Evolutionary conservation across 2,113 vertebrate genomes (phyloP), one percentile per base, ranked within the genome.

Genomic region (Alethe castanea): DNA sequence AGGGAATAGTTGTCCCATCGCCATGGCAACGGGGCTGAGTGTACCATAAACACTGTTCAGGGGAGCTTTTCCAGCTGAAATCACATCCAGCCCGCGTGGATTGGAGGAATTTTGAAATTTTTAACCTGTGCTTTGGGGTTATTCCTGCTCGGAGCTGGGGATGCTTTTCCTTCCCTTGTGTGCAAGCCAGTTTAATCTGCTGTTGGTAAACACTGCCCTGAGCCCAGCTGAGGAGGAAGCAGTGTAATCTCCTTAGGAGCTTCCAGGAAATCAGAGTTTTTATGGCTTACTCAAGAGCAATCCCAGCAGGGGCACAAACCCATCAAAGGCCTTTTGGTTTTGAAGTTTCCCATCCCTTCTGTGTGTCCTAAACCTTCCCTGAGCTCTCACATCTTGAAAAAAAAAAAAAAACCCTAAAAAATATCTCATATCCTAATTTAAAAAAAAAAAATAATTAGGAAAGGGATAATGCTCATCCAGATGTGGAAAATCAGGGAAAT

Each of bases 31-130:
- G 26, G 19, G 80, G 88, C 81, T 19, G 14, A 90, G 96, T 97
- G 96, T 97, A 80, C 95, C 64, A 72, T 92, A 97, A 97, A 97
- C 97, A 97, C 47, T 40, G 81, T 95, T 83, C 23, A 78, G 87
- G 92, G 85, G 64, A 73, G 87, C 96, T 88, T 60, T 95, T 91
- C 91, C 86, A n/a, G 73, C 87, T 91, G 12, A 47, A 90, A 84
- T 4, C 65, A 47, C 53, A 56, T 24, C 25, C 31, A 19, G 19
- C 11, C 23, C 36, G 81, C 59, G 60, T 71, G 57, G 4, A 4
- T 16, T 15, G 40, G 3, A 38, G 9, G 6, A 7, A 0, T 54
- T 69, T 23, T 4, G 22, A 12, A 12, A 48, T 48, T 50, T 50
- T 9, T 38, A 48, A 29, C 8, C 5, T 45, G 36, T 65, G 71